Base-by-base conservation (phyloP, 1,140 invertebrate species). In the Cheumatopsyche charites region DNA sequence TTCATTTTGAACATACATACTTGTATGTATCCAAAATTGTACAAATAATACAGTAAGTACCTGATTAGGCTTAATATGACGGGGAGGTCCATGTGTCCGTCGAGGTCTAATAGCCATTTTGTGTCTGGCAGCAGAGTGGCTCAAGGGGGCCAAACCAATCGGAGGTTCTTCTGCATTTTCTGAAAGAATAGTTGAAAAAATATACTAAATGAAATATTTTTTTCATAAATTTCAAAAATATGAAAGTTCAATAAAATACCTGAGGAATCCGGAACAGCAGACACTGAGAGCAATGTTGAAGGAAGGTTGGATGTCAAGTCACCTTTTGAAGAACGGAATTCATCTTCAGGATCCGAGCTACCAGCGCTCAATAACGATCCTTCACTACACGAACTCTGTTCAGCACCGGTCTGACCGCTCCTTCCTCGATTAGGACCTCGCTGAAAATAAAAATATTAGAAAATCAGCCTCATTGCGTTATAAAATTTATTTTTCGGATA, bases 71-170 rank as follows among this genome's bases (percentile, higher is more conserved):
- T 87, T 84, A 77, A 87, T 85, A 70, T 88, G 84, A 26, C 90
- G 80, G 6, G 90, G 90, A 17, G 89, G 88, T 21, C 88, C 90
- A 78, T 91, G 89, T 19, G 89, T 92, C 75, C 90, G 84, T 74
- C 88, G 87, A n/a, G 91, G 91, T 29, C 88, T 84, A 42, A 93
- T 88, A 42, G 91, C 87, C 84, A 92, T 92, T 80, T 91, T 90
- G 83, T 93, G 91, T 70, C 86, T 86, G 41, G 91, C 91, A 15
- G 91, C 91, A n/a, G 88, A 89, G 79, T 92, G 91, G 78, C 89
- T 91, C 61, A 93, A 83, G 43, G 90, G 88, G 72, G 88, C 84
- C 75, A 85, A 78, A 61, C 80, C 82, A 62, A 80, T 76, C 25
- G 81, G 82, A 58, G 83, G 82, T 77, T 85, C 83, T 41, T 82